phyloP scores from a whole-genome alignment of 2,797 vertebrate species.

The Lutjanus campechanus region DNA sequence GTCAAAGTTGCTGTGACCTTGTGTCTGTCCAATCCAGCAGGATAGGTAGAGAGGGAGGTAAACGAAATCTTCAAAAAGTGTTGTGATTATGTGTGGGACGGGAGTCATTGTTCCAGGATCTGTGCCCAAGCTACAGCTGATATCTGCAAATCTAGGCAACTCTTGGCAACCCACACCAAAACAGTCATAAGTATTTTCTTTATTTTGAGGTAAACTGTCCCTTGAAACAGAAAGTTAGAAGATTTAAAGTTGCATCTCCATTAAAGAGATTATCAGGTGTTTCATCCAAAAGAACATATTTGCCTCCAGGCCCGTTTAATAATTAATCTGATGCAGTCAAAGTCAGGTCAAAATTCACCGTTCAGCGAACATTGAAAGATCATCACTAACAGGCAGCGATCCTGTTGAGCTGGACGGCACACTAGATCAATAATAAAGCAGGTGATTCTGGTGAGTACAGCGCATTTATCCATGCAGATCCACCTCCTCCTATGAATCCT shows the following conservation, averaged over 20 bases:
- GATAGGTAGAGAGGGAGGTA: too few species aligned
- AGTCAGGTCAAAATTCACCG: background rate
- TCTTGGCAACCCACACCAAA: too few species aligned
- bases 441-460: constrained; percentile 28
- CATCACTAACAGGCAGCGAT: constrained; percentile 16
- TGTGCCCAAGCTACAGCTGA: too few species aligned
- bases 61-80: too few species aligned
- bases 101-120: too few species aligned
- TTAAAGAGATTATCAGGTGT: background rate
- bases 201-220: too few species aligned
- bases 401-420: background rate
- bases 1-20: too few species aligned
- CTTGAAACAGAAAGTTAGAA: background rate
- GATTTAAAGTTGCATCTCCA: background rate
- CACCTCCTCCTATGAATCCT: constrained; percentile 32
- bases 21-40: too few species aligned
- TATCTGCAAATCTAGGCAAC: too few species aligned
- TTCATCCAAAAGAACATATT: background rate
- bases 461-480: constrained; percentile 14
- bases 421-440: constrained; percentile 37
- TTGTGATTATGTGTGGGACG: too few species aligned
- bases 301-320: background rate
- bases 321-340: constrained; percentile 19
- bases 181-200: too few species aligned
- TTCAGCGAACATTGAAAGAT: constrained; percentile 10